Base-by-base conservation (phyloP, 92 coral and sea anemone species). In the Epizoanthus ramosus region DNA sequence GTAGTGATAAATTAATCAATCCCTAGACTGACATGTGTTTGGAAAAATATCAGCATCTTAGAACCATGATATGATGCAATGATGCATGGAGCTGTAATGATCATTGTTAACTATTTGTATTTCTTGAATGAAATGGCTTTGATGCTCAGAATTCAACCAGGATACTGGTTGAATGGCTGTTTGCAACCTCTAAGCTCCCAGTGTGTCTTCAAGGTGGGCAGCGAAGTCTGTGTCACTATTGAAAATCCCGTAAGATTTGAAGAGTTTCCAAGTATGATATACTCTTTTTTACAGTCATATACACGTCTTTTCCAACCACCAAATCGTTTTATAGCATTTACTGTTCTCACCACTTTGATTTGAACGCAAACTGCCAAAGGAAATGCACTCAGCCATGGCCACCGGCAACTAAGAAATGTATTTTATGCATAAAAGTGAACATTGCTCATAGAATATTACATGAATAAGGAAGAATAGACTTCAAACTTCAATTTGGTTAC, bases 241-340 rank as follows among this genome's bases (percentile, higher is more conserved):
- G 28, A 65, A 65, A 65, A 65, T 65, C 39, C 70, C 16, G 70
- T 65, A 65, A 24, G 37, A 65, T 28, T 65, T 65, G 15, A 65
- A 65, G 15, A 65, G 70, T 31, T 65, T 65, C 70, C 70, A 65
- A 28, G 70, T 65, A 28, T 65, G 41, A 31, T 65, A 41, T 7
- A 65, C 70, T 22, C 37, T n/a, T 4, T 24, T 65, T 0, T 18
- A 65, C 23, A 25, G 70, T 41, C 70, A 65, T 23, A 65, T 65
- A 9, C 43, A 15, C 12, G 4, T 65, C 28, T 33, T 5, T 2
- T 9, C 25, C 2, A 65, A 23, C 33, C 70, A 24, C 18, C 43
- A 65, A 65, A 65, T 24, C 7, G 14, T 6, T 64, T 64, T 64
- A 8, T 0, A 64, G 3, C 69, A 14, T 12, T 64, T 64, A 31